Evolutionary conservation across 2,113 vertebrate species (phyloP), one percentile per base, ranked within the genome.

Genomic region (Eulacestoma nigropectus): DNA sequence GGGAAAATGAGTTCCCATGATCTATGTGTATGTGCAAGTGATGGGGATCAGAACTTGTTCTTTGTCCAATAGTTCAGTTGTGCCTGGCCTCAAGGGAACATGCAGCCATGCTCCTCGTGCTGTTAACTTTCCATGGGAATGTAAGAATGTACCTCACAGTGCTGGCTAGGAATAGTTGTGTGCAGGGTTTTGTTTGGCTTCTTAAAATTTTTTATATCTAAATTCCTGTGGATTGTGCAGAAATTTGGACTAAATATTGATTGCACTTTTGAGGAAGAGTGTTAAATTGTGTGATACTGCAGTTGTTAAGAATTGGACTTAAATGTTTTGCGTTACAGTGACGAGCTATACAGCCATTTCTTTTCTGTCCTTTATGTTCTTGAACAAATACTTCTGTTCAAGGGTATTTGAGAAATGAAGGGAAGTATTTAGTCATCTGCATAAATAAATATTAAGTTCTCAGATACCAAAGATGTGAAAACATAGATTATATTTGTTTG

Each of bases 1-100:
- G 75, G 84, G 86, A 73, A 82, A 73, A 76, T 47, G 30, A 68
- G 27, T 97, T 97, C 90, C 86, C 90, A 90, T 96, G 95, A 42
- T 94, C 72, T 86, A 0, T 91, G 81, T 93, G 68, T 65, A 55
- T 82, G 41, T 57, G 49, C 23, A 60, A 93, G 75, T 41, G 60
- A 59, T 46, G 56, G 74, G 74, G 80, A 89, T 67, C 68, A 92
- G 72, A 90, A 67, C n/a, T 81, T 94, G 59, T 76, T 62, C 49
- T 41, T 49, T 79, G 52, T 88, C 56, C 89, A 76, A 2, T 11
- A 74, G 46, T 77, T 92, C 46, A 42, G 42, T 84, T 89, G 49
- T 63, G 35, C 6, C 1, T 73, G 87, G 83, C 79, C 78, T 77
- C 88, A 37, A 69, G 85, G 95, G 96, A 96, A 4, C 29, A 1